Base-by-base conservation (phyloP, 2,113 vertebrate genomes). In the Muscicapa adusta region DNA sequence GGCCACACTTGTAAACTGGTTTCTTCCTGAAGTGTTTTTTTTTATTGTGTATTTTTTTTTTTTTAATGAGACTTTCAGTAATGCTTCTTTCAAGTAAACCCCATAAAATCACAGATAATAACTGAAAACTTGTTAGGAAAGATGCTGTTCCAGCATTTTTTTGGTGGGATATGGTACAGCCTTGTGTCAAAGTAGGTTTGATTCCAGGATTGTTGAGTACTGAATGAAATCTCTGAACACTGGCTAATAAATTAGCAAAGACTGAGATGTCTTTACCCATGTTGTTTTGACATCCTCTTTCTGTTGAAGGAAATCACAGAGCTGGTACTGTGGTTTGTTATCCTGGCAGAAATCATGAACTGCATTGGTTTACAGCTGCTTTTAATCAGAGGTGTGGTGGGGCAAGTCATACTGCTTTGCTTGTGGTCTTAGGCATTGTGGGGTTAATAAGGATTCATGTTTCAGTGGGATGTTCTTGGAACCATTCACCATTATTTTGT, bases 21-120 rank as follows among this genome's bases (percentile, higher is more conserved):
- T 77, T 94, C 54, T 91, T 91, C 42, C 58, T 53, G 19, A 95
- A 93, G 78, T 61, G 56, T 67, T 85, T 82, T 85, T 82, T 67
- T 93, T 29, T 86, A 31, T 50, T 72, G 60, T 62, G 51, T 53
- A 31, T 33, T 9, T 8, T 22, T 9, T 15, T 13, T 17, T 18
- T 23, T 29, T 13, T 4, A 20, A 48, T 38, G 24, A 20, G 43
- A 34, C 18, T 36, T 81, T 85, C 48, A 88, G 40, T 61, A 63
- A 73, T 31, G 18, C 29, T 83, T 34, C 22, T 89, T 91, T 78
- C 43, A 78, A 89, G 66, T 73, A 88, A 92, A 74, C 24, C 7
- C 40, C 50, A 36, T 34, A 88, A 72, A 85, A 5, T 45, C 6
- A 29, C 14, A 88, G 45, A 65, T 85, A 66, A 61, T 40, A 82